Conservation (phyloP, 2,113 vertebrate genomes). For the Hippocampus comes region DNA sequence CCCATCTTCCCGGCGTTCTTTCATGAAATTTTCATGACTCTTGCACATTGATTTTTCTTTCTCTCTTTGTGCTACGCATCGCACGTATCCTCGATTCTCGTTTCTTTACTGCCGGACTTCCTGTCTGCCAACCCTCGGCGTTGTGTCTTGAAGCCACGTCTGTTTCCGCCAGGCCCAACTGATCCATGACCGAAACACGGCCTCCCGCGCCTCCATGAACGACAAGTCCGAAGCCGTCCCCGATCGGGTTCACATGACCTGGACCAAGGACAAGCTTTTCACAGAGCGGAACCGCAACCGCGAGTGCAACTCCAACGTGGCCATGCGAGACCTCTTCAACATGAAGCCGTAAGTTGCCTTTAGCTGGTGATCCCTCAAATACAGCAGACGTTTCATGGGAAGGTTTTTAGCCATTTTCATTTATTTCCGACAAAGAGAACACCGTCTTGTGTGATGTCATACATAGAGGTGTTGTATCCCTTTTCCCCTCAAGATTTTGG, state of each 20-base stretch:
- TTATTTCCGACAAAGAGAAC: too few relatives aligned
- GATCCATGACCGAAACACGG: slow-evolving; percentile 91
- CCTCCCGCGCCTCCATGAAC: slow-evolving; percentile 70
- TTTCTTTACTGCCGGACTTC: neutral
- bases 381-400: too few relatives aligned
- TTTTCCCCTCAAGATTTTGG: too few relatives aligned
- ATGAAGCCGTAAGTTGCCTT: slow-evolving; percentile 87
- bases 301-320: slow-evolving; percentile 66
- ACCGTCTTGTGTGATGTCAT: too few relatives aligned
- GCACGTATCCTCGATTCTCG: neutral
- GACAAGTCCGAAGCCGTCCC: slow-evolving; percentile 65
- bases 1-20: neutral
- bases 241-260: slow-evolving; percentile 92
- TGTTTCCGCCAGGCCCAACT: slow-evolving; percentile 82
- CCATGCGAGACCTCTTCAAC: slow-evolving; percentile 88
- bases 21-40: neutral
- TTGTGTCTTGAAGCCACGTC: neutral
- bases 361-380: neutral
- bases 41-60: neutral
- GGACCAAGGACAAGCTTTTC: slow-evolving; percentile 92
- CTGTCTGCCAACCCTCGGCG: neutral
- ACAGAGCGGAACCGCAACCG: slow-evolving; percentile 80
- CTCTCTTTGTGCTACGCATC: neutral
- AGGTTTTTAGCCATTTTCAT: too few relatives aligned
- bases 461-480: too few relatives aligned